Base-by-base conservation (phyloP, 1,140 invertebrate genomes). In the Anadara kagoshimensis region DNA sequence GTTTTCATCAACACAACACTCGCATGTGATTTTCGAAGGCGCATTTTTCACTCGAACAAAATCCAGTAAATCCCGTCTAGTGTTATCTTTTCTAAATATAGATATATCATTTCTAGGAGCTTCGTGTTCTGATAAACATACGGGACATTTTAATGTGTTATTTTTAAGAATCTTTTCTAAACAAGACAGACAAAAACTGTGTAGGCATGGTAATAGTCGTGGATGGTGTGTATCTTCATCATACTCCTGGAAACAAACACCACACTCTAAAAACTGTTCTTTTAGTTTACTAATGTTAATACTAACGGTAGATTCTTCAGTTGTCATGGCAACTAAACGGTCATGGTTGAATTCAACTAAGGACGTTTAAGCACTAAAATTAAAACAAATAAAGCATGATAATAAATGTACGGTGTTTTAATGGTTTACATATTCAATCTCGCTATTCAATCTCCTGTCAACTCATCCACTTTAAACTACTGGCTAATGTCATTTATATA, bases 121-220 rank as follows among this genome's bases (percentile, higher is more conserved):
- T 1, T 57, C 43, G 12, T 72, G 61, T 26, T 72, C 61, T 18
- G 68, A 63, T 45, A 63, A 63, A 14, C 68, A 72, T 2, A 41
- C 58, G 36, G 69, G 69, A 59, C 62, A 65, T 12, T 41, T 43
- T 12, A 65, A 44, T 1, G 54, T 45, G 51, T 62, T 57, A 26
- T 72, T 54, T 14, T 54, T 29, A 12, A 56, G 54, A 22, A 63
- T 51, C 24, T 72, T 61, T 12, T 61, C 62, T 12, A 64, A 26
- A 43, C 69, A 72, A 65, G 51, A 62, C n/a, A 65, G 61, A 51
- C 69, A 72, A 54, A 44, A 64, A 16, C 51, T 72, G 36, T 72
- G 69, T 7, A 72, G 29, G 49, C 62, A 72, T n/a, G 69, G 69
- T 20, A 72, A 58, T 1, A 72, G 44, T 29, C 62, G 16, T 49